Evolutionary conservation across 2,113 vertebrate genomes (phyloP).

Genomic region (Furnarius figulus): DNA sequence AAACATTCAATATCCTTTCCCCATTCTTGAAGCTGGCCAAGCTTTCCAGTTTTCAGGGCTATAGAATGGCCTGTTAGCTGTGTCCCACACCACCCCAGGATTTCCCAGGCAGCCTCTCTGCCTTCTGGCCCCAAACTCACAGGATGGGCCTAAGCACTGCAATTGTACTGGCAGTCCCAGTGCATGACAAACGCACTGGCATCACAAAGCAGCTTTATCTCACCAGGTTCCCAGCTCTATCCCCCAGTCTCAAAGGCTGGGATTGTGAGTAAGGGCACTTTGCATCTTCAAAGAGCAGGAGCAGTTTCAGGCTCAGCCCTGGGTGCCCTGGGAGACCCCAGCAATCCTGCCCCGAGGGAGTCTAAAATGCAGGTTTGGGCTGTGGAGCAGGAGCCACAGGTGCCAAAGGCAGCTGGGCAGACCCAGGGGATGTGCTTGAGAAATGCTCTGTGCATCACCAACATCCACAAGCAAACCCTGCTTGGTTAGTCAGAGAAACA

Average conservation of each 20-base stretch:
- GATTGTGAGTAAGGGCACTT: neutral
- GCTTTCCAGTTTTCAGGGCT: neutral
- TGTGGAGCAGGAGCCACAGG: neutral
- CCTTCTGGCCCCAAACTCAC: neutral
- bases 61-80: neutral
- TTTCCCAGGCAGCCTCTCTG: neutral
- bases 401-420: neutral
- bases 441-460: neutral
- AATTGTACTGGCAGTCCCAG: neutral
- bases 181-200: constrained; percentile 53
- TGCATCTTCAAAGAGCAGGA: constrained; percentile 50
- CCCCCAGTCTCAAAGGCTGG: neutral
- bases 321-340: neutral
- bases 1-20: neutral
- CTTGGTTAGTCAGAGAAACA: neutral
- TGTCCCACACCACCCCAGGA: neutral
- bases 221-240: constrained; percentile 4
- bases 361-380: neutral
- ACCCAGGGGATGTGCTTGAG: neutral
- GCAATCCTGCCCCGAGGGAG: neutral
- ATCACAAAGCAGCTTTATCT: constrained; percentile 50
- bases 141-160: neutral
- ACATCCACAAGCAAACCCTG: neutral
- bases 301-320: neutral
- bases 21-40: neutral